Evolutionary conservation across 2,797 vertebrate species (phyloP).

Genomic region (Naso thynnoides): DNA sequence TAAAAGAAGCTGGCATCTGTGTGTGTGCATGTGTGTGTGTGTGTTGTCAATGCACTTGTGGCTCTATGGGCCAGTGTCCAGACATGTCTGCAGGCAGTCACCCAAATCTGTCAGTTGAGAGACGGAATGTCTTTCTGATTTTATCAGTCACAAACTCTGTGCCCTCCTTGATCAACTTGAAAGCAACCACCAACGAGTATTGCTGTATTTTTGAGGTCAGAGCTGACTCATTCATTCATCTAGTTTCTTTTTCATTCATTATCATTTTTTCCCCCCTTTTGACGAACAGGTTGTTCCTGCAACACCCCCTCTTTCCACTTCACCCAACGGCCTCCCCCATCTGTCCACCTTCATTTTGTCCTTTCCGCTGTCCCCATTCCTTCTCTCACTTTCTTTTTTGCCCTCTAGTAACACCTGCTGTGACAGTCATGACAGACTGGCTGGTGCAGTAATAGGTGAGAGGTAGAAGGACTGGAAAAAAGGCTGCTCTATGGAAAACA

Average conservation of each 20-base stretch:
- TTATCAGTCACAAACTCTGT: constrained; percentile 5
- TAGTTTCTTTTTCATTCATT: too few species aligned
- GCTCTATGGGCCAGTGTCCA: constrained; percentile 7
- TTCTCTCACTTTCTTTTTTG: neutral
- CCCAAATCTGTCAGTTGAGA: constrained; percentile 42
- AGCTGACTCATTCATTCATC: constrained; percentile 31
- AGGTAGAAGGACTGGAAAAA: constrained; percentile 3
- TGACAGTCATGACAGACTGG: constrained; percentile 6
- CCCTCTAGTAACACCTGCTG: constrained; percentile 39
- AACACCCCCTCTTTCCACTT: constrained; percentile 29
- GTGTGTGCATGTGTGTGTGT: too few species aligned
- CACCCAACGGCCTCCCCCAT: constrained; percentile 13
- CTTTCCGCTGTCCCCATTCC: neutral
- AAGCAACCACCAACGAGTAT: neutral
- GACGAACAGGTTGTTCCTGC: constrained; percentile 7
- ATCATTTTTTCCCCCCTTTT: neutral
- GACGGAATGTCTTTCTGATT: constrained; percentile 38
- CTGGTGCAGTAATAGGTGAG: neutral
- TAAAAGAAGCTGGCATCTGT: constrained; percentile 6
- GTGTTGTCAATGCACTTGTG: neutral
- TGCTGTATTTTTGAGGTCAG: constrained; percentile 4
- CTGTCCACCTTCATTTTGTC: constrained; percentile 20
- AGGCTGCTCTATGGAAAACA: constrained; percentile 19
- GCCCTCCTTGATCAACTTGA: neutral
- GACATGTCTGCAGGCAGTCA: constrained; percentile 38